Percentiles rank a stretch among this genome's conserved stretches.
Evolutionary conservation across 2,888 invertebrate species (phyloP).

Genomic region (Frankliniella fusca): DNA sequence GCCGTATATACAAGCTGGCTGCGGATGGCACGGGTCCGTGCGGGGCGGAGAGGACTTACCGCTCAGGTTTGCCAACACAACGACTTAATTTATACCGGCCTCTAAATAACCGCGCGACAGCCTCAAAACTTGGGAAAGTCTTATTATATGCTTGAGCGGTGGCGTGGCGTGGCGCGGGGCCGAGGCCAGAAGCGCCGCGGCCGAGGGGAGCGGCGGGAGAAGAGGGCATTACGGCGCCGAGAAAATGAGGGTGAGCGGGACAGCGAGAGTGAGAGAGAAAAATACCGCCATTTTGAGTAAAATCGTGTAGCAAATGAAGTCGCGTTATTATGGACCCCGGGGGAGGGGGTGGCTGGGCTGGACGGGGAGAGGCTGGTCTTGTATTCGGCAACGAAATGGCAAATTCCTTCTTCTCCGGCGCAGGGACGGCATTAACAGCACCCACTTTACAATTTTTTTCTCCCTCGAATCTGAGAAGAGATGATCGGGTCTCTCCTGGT

Average conservation of each 20-base stretch:
- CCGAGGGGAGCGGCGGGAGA: neutral
- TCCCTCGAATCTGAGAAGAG: neutral
- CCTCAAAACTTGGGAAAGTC: constrained; percentile 26
- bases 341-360: neutral
- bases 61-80: constrained; percentile 11
- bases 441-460: neutral
- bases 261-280: neutral
- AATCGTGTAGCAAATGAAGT: constrained; percentile 26
- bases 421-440: neutral
- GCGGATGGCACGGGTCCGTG: neutral
- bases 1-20: neutral
- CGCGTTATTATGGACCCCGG: constrained; percentile 6
- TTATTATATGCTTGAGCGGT: constrained; percentile 20
- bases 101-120: constrained; percentile 24
- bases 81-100: constrained; percentile 24
- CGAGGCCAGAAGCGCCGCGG: neutral
- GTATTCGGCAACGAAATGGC: constrained; percentile 5
- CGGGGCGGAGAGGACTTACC: neutral
- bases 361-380: neutral
- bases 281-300: constrained; percentile 7
- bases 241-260: neutral
- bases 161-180: neutral
- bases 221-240: neutral
- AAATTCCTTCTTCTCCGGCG: neutral
- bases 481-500: neutral